These are phyloP conservation scores for Podabrus alpinus DNA, from an alignment of 2,888 invertebrate genomes.

Conservation along the genomic window DNA sequence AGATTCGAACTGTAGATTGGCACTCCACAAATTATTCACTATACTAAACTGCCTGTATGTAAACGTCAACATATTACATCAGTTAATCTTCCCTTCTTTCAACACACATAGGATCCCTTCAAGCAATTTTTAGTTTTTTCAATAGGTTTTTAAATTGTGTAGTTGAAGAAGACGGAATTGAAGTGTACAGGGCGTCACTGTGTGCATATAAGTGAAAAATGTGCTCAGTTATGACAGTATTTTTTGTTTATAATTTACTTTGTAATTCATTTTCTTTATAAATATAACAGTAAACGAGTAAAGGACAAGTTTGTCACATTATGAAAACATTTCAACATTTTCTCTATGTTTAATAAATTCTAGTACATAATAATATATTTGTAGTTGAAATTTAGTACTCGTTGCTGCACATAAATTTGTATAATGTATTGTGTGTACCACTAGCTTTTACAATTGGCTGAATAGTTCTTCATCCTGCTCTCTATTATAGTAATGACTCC, in stretches of 20 bases:
- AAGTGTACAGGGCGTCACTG: background rate
- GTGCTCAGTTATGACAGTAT: background rate
- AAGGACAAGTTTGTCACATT: background rate
- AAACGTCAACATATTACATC: too few relatives aligned
- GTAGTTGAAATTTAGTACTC: constrained; percentile 16
- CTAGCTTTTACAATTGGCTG: constrained; percentile 29
- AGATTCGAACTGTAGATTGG: too few relatives aligned
- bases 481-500: constrained; percentile 27
- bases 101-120: background rate
- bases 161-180: background rate
- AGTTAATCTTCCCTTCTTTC: background rate
- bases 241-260: background rate
- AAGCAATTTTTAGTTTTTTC: background rate
- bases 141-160: background rate
- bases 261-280: background rate
- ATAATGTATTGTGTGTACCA: constrained; percentile 35
- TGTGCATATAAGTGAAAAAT: background rate
- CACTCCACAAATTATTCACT: too few relatives aligned
- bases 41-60: too few relatives aligned
- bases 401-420: constrained; percentile 26
- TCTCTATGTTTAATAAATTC: background rate
- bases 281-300: background rate
- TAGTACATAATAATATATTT: background rate
- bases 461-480: constrained; percentile 29
- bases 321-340: background rate